These are phyloP conservation scores for Netelia fuscicornis DNA, from an alignment of 2,888 invertebrate species.

Conservation along the genomic window DNA sequence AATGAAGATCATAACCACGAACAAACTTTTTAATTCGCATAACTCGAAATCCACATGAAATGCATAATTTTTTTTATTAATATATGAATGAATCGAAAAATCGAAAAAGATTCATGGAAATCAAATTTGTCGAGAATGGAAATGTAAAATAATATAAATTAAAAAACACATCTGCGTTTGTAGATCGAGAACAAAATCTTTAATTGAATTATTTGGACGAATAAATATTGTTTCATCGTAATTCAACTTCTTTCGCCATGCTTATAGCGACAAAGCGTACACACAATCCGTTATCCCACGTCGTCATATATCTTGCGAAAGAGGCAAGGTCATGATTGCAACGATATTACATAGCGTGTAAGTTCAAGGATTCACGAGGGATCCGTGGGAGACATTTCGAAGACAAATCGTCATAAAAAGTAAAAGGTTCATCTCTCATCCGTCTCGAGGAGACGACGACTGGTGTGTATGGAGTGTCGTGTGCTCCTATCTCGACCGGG, in stretches of 20 bases:
- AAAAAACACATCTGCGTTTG: not conserved
- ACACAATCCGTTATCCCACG: slow-evolving; percentile 17
- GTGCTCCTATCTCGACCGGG: slow-evolving; percentile 58
- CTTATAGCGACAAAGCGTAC: not conserved
- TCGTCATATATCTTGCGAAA: slow-evolving; percentile 13
- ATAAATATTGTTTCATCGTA: slow-evolving; percentile 1
- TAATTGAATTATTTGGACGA: not conserved
- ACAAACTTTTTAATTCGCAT: not conserved
- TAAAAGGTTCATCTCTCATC: slow-evolving; percentile 65
- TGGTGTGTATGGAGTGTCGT: slow-evolving; percentile 20
- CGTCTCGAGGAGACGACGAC: slow-evolving; percentile 53
- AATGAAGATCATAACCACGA: not conserved
- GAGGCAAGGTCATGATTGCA: slow-evolving; percentile 56
- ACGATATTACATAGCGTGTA: slow-evolving; percentile 25
- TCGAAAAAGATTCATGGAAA: no score
- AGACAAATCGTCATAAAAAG: slow-evolving; percentile 68
- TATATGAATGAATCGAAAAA: no score
- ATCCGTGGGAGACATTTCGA: slow-evolving; percentile 49
- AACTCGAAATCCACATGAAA: not conserved
- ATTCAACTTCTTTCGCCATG: not conserved
- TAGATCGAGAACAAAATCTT: not conserved
- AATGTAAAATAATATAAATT: no score
- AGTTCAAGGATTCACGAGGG: slow-evolving; percentile 56
- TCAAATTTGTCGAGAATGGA: no score
- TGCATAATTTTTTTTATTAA: not conserved